phyloP scores from a whole-genome alignment of 2,888 invertebrate genomes.

The Philereme transversata region DNA sequence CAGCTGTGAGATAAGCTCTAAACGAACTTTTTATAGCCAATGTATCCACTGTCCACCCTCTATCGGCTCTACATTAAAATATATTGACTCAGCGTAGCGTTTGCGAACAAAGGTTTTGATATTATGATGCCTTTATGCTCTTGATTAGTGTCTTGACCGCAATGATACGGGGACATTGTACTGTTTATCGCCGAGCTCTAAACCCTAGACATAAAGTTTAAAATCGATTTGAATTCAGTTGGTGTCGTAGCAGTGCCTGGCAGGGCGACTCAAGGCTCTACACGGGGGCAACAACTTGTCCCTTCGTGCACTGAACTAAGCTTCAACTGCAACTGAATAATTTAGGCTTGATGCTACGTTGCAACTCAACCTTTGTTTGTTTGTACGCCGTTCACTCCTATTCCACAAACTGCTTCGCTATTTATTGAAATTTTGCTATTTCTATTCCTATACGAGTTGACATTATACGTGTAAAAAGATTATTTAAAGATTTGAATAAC shows the following conservation, averaged over 20 bases:
- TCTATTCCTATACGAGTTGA: constrained; percentile 11
- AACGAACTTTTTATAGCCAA: constrained; percentile 15
- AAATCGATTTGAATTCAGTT: constrained; percentile 30
- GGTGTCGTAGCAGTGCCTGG: constrained; percentile 46
- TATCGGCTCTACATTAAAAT: too few relatives aligned
- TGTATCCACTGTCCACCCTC: background rate
- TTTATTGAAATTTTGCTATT: constrained; percentile 22
- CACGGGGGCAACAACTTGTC: constrained; percentile 70
- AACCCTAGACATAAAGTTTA: constrained; percentile 34
- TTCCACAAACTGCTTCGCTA: constrained; percentile 15
- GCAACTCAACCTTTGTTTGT: constrained; percentile 29
- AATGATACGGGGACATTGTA: constrained; percentile 35
- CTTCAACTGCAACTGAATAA: constrained; percentile 58
- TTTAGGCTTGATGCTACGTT: constrained; percentile 50
- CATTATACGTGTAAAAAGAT: background rate
- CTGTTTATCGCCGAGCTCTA: constrained; percentile 26
- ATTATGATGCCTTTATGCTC: constrained; percentile 25
- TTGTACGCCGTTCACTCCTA: constrained; percentile 19
- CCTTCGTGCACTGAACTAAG: constrained; percentile 69
- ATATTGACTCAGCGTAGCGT: constrained; percentile 1
- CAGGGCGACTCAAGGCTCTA: constrained; percentile 61
- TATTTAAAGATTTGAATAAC: too few relatives aligned
- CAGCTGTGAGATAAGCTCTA: constrained; percentile 23
- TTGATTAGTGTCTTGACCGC: constrained; percentile 36
- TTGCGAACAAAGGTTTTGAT: constrained; percentile 29